A percentile compares a stretch with the other conserved stretches of the same genome.
phyloP scores from a whole-genome alignment of 2,113 vertebrate species.

The Grantiella picta region DNA sequence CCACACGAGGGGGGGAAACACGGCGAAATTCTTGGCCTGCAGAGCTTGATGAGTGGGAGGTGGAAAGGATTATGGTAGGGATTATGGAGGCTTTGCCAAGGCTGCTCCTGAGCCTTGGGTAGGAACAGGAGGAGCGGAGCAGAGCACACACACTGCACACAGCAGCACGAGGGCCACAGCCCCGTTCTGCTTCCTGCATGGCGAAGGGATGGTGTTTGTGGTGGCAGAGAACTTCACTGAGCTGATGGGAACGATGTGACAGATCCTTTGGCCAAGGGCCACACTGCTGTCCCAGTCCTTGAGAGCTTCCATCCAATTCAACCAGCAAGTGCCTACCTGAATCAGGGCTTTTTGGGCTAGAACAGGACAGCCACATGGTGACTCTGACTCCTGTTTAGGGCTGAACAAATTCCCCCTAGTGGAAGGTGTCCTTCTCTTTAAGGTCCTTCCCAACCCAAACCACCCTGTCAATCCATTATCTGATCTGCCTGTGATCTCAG shows the following conservation, averaged over 20 bases:
- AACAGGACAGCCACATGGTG: neutral
- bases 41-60: neutral
- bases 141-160: rapidly evolving
- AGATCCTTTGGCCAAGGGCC: neutral
- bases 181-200: rapidly evolving
- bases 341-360: neutral
- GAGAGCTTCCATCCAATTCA: neutral
- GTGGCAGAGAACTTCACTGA: neutral
- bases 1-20: neutral
- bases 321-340: neutral
- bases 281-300: neutral
- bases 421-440: neutral
- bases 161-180: neutral
- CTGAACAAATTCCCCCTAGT: neutral
- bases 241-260: neutral
- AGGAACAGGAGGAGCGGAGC: neutral
- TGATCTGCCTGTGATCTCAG: neutral
- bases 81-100: neutral
- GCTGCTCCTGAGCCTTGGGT: neutral
- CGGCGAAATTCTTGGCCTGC: neutral
- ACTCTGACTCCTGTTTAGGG: neutral
- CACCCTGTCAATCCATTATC: neutral
- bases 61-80: neutral
- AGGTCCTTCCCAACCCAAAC: neutral
- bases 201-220: neutral